Percentiles rank a stretch among this genome's conserved stretches.
These are phyloP conservation scores for Andricus curvator DNA, from an alignment of 2,888 invertebrate species.

Conservation along the genomic window DNA sequence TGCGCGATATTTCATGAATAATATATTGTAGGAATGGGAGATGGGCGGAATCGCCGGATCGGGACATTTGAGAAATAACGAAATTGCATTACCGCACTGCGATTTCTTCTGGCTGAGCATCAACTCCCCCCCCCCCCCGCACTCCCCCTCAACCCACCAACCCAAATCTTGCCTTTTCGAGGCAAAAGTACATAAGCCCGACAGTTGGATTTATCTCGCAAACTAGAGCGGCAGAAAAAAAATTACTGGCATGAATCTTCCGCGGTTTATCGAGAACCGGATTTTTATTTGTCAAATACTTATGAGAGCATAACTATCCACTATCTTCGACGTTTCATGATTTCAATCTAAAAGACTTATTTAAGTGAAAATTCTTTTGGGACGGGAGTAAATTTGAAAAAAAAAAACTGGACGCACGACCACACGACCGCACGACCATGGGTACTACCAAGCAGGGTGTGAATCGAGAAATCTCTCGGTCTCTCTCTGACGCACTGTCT, in stretches of 20 bases:
- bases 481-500: too few relatives aligned
- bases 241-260: constrained; percentile 12
- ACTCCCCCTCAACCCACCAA: too few relatives aligned
- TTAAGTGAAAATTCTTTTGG: too few relatives aligned
- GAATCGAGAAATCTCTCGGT: too few relatives aligned
- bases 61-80: constrained; percentile 45
- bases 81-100: constrained; percentile 44
- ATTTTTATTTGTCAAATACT: constrained; percentile 25
- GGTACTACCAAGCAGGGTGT: too few relatives aligned
- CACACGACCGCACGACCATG: too few relatives aligned
- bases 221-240: constrained; percentile 18
- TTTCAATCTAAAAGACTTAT: too few relatives aligned
- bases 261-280: not conserved
- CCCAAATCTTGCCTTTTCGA: constrained; percentile 2
- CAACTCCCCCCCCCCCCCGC: constrained; percentile 5
- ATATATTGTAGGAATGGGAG: constrained; percentile 9
- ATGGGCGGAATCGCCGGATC: constrained; percentile 29
- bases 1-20: constrained; percentile 36
- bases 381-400: too few relatives aligned
- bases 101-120: constrained; percentile 40
- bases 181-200: constrained; percentile 1
- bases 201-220: constrained; percentile 20
- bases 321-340: not conserved
- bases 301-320: not conserved
- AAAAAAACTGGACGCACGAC: too few relatives aligned